A percentile compares a stretch with the other conserved stretches of the same genome.
Evolutionary conservation across 2,888 invertebrate genomes (phyloP).

Genomic region (Clostera curtula): DNA sequence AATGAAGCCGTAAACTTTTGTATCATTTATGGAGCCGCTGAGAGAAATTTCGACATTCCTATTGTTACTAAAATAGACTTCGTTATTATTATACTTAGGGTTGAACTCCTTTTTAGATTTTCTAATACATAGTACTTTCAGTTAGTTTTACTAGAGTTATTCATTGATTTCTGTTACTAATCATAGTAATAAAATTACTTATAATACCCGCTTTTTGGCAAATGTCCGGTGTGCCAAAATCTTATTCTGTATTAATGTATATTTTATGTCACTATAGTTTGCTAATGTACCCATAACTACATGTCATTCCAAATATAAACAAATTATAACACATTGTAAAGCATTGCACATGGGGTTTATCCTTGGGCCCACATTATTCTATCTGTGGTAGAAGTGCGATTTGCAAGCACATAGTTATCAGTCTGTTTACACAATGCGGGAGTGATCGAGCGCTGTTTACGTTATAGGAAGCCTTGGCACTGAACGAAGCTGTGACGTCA

Average conservation of each 20-base stretch:
- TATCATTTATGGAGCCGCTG: not conserved
- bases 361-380: slow-evolving; percentile 3
- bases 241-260: too few species aligned
- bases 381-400: slow-evolving; percentile 17
- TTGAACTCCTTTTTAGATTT: too few species aligned
- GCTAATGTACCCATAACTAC: not conserved
- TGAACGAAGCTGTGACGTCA: slow-evolving; percentile 51
- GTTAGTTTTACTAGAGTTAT: too few species aligned
- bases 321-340: not conserved
- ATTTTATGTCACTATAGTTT: too few species aligned
- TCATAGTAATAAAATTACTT: too few species aligned
- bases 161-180: too few species aligned
- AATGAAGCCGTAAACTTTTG: slow-evolving; percentile 1
- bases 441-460: slow-evolving; percentile 43
- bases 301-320: not conserved
- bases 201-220: too few species aligned
- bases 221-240: too few species aligned
- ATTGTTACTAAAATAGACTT: not conserved
- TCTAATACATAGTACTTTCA: too few species aligned
- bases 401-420: slow-evolving; percentile 25
- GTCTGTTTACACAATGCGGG: slow-evolving; percentile 38
- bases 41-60: not conserved
- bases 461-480: slow-evolving; percentile 52
- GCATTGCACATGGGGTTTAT: slow-evolving; percentile 2
- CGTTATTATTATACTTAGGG: not conserved